Evolutionary conservation across 2,113 vertebrate species (phyloP), one percentile per base, ranked within the genome.

Genomic region (Fulmarus glacialis): DNA sequence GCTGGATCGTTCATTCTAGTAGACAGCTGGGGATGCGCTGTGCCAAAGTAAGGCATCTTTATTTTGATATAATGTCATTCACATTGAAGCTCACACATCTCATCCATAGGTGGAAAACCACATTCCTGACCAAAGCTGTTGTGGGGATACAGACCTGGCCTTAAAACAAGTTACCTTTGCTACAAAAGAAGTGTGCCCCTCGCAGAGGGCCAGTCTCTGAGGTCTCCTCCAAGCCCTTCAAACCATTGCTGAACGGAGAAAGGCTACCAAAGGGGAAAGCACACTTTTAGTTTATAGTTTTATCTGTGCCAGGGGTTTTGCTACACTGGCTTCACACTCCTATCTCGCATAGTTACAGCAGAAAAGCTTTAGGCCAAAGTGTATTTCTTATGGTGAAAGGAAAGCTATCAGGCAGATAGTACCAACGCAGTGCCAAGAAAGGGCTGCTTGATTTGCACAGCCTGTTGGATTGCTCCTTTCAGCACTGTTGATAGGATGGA

Each of bases 401-500:
- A 89, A 56, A 72, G 26, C 73, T 88, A 38, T 80, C 48, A 40
- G 48, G 50, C 82, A 90, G 73, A 77, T 79, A 80, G 70, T 16
- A 58, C 32, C 87, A 85, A 13, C 0, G 0, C 38, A 20, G 55
- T 68, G 79, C 78, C 81, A 95, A 86, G 89, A 80, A 82, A 40
- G 58, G 71, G 62, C 55, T 82, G 78, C 78, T 72, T 82, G 91
- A 42, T 78, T 78, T n/a, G 17, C 24, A 36, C 45, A 88, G 88
- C 30, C 64, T 70, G 45, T 56, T 72, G 64, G 53, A 55, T 84
- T 86, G 67, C 63, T 80, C 92, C 42, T 94, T 89, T 95, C 97
- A 95, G 38, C 90, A 43, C 82, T 62, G 34, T 3, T 50, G 84
- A 82, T 53, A 70, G 48, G 17, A 63, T 29, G 72, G 60, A 68